phyloP scores from a whole-genome alignment of 2,113 vertebrate genomes.

The Macquaria ambigua region DNA sequence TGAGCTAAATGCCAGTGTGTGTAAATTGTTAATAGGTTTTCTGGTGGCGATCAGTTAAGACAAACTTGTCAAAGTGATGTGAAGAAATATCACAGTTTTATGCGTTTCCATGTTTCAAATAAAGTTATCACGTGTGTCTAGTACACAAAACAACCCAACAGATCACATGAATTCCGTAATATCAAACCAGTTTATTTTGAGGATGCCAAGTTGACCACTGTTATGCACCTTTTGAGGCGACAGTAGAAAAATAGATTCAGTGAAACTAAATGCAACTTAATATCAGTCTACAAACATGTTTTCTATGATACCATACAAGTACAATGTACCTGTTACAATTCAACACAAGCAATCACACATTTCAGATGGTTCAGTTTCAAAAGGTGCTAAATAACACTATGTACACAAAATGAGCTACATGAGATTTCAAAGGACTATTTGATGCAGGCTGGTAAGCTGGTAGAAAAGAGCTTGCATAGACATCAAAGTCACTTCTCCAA shows the following conservation, averaged over 20 bases:
- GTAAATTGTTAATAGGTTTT: slow-evolving; percentile 3
- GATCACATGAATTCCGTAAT: slow-evolving; percentile 61
- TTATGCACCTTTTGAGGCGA: slow-evolving; percentile 82
- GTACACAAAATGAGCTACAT: slow-evolving; percentile 83
- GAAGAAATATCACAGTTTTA: slow-evolving; percentile 22
- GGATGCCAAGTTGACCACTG: slow-evolving; percentile 84
- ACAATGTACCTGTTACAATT: slow-evolving; percentile 77
- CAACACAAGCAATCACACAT: slow-evolving; percentile 79
- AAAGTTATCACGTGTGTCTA: slow-evolving; percentile 33
- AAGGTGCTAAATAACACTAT: slow-evolving; percentile 84
- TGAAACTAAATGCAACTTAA: slow-evolving; percentile 86
- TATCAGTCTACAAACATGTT: slow-evolving; percentile 83
- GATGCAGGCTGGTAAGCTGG: slow-evolving; percentile 83
- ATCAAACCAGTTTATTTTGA: slow-evolving; percentile 87
- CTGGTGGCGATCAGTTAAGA: not conserved
- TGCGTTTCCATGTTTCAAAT: slow-evolving; percentile 44
- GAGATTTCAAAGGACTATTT: slow-evolving; percentile 79
- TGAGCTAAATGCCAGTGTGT: slow-evolving; percentile 12
- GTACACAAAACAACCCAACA: slow-evolving; percentile 44
- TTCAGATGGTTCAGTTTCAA: slow-evolving; percentile 75
- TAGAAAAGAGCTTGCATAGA: slow-evolving; percentile 87
- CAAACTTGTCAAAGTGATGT: slow-evolving; percentile 17
- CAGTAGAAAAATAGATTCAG: slow-evolving; percentile 89
- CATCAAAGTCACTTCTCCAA: slow-evolving; percentile 83
- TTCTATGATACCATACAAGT: slow-evolving; percentile 79